A percentile compares a stretch with the other conserved stretches of the same genome.
Conservation (phyloP, 2,113 vertebrate genomes). For the Festucalex cinctus region DNA sequence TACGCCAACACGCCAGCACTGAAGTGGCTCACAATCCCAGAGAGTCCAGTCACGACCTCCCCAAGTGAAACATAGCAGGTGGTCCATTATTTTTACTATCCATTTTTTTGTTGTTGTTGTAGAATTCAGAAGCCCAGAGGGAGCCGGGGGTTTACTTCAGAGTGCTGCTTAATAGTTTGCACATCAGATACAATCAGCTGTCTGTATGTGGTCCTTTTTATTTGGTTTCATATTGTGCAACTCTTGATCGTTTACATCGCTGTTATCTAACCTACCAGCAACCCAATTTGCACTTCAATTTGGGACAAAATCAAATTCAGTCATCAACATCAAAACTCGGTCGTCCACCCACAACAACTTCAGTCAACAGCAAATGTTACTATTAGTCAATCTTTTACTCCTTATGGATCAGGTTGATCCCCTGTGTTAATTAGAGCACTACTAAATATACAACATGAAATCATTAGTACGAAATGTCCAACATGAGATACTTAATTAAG, state of each 20-base stretch:
- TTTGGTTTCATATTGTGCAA: constrained; percentile 2
- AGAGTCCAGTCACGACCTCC: constrained; percentile 25
- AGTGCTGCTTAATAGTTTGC: constrained; percentile 29
- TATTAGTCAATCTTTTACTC: background rate
- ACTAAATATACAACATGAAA: background rate
- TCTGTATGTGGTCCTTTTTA: constrained; percentile 22
- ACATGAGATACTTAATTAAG: background rate
- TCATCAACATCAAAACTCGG: too few species aligned
- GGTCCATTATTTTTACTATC: constrained; percentile 32
- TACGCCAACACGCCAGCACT: constrained; percentile 8
- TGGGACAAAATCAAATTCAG: background rate
- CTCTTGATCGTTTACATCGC: background rate
- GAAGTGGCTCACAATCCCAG: constrained; percentile 17
- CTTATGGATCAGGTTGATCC: background rate
- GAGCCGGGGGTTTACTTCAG: constrained; percentile 19
- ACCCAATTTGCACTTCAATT: background rate
- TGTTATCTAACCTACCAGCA: background rate
- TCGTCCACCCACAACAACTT: too few species aligned
- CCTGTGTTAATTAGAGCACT: background rate
- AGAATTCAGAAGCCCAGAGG: constrained; percentile 26
- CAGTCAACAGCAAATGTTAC: background rate
- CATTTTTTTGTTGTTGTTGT: background rate
- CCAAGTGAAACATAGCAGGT: constrained; percentile 35
- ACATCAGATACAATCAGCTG: constrained; percentile 42
- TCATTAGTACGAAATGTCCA: background rate